Evolutionary conservation across 2,113 vertebrate genomes (phyloP).

Genomic region (Bubalus kerabau): DNA sequence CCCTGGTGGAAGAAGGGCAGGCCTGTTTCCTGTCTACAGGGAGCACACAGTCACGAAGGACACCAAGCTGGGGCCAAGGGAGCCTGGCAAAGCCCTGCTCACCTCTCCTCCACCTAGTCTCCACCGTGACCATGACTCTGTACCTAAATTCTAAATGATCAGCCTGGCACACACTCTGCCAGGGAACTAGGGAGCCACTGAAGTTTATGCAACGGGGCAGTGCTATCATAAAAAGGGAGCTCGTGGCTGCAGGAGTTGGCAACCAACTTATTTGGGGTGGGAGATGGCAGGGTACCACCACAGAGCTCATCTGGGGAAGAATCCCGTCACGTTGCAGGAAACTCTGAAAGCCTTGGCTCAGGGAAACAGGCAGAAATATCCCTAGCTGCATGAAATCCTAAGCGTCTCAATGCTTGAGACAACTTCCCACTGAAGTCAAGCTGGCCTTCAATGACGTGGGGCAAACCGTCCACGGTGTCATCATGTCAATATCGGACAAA

Average conservation of each 20-base stretch:
- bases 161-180: background rate
- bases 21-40: background rate
- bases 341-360: background rate
- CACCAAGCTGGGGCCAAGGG: background rate
- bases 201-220: background rate
- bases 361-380: background rate
- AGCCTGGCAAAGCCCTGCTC: background rate
- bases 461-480: fast-evolving
- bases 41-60: background rate
- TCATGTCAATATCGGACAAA: fast-evolving
- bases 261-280: fast-evolving
- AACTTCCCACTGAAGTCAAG: background rate
- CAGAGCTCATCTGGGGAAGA: background rate
- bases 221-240: fast-evolving
- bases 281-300: fast-evolving
- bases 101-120: background rate
- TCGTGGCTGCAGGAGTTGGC: background rate
- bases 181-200: background rate
- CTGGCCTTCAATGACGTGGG: fast-evolving
- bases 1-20: background rate
- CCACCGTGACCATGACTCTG: fast-evolving
- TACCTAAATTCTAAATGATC: too few species aligned
- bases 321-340: fast-evolving
- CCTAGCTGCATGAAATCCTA: fast-evolving
- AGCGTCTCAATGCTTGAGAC: fast-evolving